Percentiles rank a stretch among this genome's conserved stretches.
phyloP scores from a whole-genome alignment of 2,797 vertebrate species.

The Prionace glauca region DNA sequence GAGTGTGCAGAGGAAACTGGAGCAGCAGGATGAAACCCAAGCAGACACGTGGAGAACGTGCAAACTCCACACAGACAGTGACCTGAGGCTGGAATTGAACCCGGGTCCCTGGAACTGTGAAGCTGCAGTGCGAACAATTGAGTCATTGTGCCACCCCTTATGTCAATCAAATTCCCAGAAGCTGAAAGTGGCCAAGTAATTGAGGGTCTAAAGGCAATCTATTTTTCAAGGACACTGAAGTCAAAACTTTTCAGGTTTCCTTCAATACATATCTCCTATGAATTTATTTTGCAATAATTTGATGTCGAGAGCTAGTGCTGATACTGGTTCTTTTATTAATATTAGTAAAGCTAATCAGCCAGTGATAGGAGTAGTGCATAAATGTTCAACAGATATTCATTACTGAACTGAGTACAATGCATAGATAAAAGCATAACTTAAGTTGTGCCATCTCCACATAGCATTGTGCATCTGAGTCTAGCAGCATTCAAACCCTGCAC shows the following conservation, averaged over 20 bases:
- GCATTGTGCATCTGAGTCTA: not conserved
- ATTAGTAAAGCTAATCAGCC: not conserved
- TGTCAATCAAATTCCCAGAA: not conserved
- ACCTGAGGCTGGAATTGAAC: too few species aligned
- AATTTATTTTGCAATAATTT: conserved; percentile 1
- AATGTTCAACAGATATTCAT: not conserved
- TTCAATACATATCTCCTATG: not conserved
- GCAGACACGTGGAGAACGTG: too few species aligned
- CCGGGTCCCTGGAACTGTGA: too few species aligned
- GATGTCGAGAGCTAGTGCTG: not conserved
- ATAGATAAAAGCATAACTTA: not conserved
- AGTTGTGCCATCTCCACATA: not conserved
- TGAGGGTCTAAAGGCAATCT: not conserved
- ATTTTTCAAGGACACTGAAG: not conserved
- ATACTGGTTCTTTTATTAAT: not conserved
- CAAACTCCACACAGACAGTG: too few species aligned
- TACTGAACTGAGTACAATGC: not conserved
- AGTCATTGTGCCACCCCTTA: too few species aligned
- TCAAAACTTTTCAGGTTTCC: not conserved
- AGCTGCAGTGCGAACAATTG: too few species aligned
- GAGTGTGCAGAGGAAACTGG: too few species aligned
- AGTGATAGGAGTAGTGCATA: not conserved
- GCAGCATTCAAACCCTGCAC: not conserved
- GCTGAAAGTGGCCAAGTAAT: not conserved
- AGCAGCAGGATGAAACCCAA: too few species aligned